Conservation (phyloP, 2,113 vertebrate species). For the Onychostoma macrolepis region DNA sequence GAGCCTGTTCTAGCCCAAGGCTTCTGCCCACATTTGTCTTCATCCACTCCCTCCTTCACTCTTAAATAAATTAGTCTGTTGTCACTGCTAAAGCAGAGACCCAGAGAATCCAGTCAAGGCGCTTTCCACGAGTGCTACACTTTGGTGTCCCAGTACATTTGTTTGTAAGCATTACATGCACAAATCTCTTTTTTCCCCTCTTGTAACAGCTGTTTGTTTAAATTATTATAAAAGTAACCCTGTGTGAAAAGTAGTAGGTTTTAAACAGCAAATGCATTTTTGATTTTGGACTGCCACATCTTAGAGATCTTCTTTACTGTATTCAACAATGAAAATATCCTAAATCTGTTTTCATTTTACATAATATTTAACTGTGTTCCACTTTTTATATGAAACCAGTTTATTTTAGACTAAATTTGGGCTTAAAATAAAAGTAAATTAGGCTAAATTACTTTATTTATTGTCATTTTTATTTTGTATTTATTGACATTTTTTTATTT, state of each 20-base stretch:
- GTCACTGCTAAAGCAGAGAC: constrained; percentile 53
- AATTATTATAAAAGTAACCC: neutral
- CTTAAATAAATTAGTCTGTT: constrained; percentile 63
- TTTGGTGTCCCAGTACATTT: neutral
- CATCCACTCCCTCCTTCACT: constrained; percentile 47
- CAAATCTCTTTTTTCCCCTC: no score
- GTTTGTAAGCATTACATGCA: neutral
- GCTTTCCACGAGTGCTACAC: neutral
- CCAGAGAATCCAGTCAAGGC: neutral
- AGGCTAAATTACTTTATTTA: no score
- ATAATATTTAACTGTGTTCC: neutral
- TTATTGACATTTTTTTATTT: neutral
- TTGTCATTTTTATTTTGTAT: neutral
- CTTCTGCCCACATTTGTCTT: constrained; percentile 58
- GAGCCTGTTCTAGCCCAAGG: constrained; percentile 41
- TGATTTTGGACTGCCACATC: neutral
- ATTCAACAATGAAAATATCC: neutral
- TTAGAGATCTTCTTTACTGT: neutral
- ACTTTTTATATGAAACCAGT: neutral
- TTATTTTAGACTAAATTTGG: neutral
- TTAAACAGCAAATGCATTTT: neutral
- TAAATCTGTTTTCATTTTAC: neutral
- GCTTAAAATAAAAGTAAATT: no score
- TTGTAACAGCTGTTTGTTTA: neutral
- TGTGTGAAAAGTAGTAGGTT: neutral